Evolutionary conservation across 1,140 invertebrate species (phyloP), one percentile per base, ranked within the genome.

Genomic region (Teleogryllus occipitalis): DNA sequence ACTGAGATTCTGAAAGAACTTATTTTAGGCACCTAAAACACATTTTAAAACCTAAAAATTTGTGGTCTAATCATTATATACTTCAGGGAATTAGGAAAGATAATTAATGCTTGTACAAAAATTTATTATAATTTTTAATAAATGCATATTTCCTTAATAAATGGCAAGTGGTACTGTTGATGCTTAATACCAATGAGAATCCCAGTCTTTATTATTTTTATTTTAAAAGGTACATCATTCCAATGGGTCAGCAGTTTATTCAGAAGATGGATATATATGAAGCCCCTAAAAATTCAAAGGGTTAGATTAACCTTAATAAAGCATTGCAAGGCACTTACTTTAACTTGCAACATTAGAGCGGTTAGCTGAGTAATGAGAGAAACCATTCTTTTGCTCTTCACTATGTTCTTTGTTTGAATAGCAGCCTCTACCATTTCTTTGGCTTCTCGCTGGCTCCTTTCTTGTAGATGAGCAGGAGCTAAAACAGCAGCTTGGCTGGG

Each of bases 301-400:
- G 74, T 47, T 0, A 74, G 74, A 80, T 81, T 18, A 76, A 77
- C n/a, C 10, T 65, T 18, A n/a, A 73, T 4, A 8, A 14, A 74
- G 73, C 76, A 73, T 48, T 80, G 48, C 21, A 76, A 78, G 47
- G 47, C 18, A 65, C 83, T 84, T 86, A 93, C 92, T 87, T 96
- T 97, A 0, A 98, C 93, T 89, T 98, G 96, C 73, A 98, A 87
- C 91, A 99, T 93, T 47, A 99, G 87, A 0, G 96, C 96, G 27
- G 96, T 95, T 27, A 99, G 89, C 86, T 96, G 93, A 75, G 93
- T 93, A 8, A 99, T 93, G 74, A 98, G 87, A 81, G 93, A 91
- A 75, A 96, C 87, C 85, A 95, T 89, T 48, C 86, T 87, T 46
- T 88, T 82, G 85, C 90, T 88, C 83, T 90, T 90, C 49, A 91